phyloP scores from a whole-genome alignment of 2,797 vertebrate species.

The Epinephelus malabaricus region DNA sequence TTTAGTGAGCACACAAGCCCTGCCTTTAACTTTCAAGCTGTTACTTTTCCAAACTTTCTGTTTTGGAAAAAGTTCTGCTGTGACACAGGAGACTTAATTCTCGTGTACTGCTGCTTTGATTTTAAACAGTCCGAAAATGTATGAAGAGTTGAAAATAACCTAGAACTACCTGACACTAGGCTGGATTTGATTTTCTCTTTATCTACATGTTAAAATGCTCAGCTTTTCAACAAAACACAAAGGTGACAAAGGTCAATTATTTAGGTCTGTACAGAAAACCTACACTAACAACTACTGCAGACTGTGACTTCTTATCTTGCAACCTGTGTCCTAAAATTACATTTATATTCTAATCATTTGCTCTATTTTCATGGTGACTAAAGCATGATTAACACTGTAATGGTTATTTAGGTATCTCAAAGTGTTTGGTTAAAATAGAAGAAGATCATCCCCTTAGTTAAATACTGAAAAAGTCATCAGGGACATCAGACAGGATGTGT shows the following conservation, averaged over 20 bases:
- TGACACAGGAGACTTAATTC: background rate
- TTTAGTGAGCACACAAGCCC: slow-evolving; percentile 51
- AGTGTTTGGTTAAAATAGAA: background rate
- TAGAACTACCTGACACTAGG: background rate
- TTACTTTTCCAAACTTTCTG: no score
- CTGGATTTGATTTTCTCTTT: background rate
- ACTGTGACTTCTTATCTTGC: background rate
- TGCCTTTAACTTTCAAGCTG: slow-evolving; percentile 53
- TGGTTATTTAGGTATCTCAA: background rate
- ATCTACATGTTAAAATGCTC: background rate
- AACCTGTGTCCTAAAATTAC: background rate
- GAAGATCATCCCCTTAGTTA: background rate
- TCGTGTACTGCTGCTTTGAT: background rate
- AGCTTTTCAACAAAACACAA: background rate
- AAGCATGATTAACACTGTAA: background rate
- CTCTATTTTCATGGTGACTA: no score
- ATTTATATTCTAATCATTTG: background rate
- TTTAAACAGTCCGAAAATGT: background rate
- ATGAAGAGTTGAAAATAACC: background rate
- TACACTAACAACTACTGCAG: background rate
- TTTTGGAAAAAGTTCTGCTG: background rate
- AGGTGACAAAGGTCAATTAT: background rate
- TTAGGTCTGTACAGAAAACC: background rate
- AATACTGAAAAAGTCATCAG: background rate
- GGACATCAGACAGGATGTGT: background rate